Evolutionary conservation across 2,797 vertebrate species (phyloP).

Genomic region (Notamacropus eugenii): DNA sequence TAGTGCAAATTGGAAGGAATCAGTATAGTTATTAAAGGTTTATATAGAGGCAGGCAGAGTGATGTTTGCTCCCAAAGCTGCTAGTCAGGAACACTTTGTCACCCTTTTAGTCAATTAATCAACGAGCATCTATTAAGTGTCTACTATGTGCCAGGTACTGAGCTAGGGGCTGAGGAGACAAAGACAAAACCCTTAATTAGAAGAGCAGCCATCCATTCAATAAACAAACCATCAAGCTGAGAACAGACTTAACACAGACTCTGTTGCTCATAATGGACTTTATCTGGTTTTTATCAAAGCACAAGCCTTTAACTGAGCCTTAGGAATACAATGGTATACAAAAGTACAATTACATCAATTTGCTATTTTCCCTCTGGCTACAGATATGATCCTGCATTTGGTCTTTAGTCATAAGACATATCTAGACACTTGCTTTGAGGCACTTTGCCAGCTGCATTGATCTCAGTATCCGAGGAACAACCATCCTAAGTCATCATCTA

Average conservation of each 20-base stretch:
- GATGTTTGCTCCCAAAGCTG: not conserved
- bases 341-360: conserved; percentile 35
- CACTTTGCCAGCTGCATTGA: not conserved
- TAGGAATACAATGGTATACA: conserved; percentile 16
- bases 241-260: conserved; percentile 24
- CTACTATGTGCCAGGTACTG: not conserved
- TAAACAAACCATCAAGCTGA: conserved; percentile 47
- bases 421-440: not conserved
- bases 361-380: conserved; percentile 39
- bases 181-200: conserved; percentile 20
- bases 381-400: conserved; percentile 32
- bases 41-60: not conserved
- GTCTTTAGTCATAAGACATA: not conserved
- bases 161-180: not conserved
- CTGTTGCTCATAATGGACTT: conserved; percentile 37
- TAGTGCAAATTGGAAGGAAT: not conserved
- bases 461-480: not conserved
- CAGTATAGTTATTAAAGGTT: not conserved
- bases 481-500: not conserved
- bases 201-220: conserved; percentile 61
- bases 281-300: conserved; percentile 7
- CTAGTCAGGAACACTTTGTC: not conserved
- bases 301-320: conserved; percentile 48
- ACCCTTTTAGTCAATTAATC: not conserved
- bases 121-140: not conserved